phyloP scores from a whole-genome alignment of 2,113 vertebrate genomes.

The Entelurus aequoreus region DNA sequence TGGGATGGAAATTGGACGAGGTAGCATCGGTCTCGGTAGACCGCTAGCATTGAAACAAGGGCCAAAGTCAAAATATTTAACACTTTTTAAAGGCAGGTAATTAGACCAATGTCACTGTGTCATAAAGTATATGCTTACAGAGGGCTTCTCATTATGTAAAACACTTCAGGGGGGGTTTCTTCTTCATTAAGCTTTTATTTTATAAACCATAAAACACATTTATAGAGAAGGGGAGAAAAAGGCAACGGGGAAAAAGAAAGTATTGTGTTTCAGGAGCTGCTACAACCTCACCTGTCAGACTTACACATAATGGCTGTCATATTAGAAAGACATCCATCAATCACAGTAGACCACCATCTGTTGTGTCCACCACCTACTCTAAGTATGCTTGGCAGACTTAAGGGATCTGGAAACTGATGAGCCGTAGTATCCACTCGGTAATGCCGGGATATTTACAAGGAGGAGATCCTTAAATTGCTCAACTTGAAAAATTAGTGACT shows the following conservation, averaged over 20 bases:
- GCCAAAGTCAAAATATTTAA: background rate
- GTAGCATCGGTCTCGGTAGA: background rate
- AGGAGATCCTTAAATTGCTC: slow-evolving; percentile 23
- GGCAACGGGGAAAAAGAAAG: background rate
- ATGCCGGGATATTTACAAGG: slow-evolving; percentile 4
- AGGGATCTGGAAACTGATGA: slow-evolving; percentile 22
- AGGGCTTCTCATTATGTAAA: slow-evolving; percentile 15
- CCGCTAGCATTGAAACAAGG: background rate
- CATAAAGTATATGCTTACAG: slow-evolving; percentile 20
- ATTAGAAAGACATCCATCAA: slow-evolving; percentile 44
- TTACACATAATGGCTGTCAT: slow-evolving; percentile 40
- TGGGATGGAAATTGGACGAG: background rate
- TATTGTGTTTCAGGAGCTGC: slow-evolving; percentile 2
- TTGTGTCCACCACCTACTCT: slow-evolving; percentile 13
- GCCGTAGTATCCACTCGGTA: slow-evolving; percentile 2
- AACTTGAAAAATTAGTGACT: slow-evolving; percentile 24
- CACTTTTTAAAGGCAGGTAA: slow-evolving; percentile 8
- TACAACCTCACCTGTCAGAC: slow-evolving; percentile 23
- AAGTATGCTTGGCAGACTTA: slow-evolving; percentile 33
- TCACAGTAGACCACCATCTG: slow-evolving; percentile 23
- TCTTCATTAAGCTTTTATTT: slow-evolving; percentile 8
- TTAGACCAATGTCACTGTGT: slow-evolving; percentile 2
- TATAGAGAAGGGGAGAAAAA: background rate
- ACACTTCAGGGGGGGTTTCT: slow-evolving; percentile 16
- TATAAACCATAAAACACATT: too few relatives aligned